Conservation (phyloP, 1,140 invertebrate genomes). For the Dufourea novaeangliae region DNA sequence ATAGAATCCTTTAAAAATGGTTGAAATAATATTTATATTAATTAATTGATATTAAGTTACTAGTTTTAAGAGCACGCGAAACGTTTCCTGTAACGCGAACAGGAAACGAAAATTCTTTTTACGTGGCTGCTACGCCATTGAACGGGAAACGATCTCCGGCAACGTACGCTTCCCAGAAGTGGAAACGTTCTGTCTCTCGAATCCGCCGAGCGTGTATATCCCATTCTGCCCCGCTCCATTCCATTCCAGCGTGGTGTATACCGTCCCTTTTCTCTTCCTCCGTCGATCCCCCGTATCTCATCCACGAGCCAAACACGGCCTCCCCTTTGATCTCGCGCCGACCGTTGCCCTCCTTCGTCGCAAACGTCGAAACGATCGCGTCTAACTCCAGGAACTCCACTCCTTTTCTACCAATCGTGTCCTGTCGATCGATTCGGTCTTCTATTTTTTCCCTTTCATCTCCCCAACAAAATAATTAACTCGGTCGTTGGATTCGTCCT, state of each 20-base stretch:
- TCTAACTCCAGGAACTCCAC: neutral
- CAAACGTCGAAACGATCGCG: neutral
- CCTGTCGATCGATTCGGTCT: neutral
- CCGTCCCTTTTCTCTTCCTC: constrained; percentile 31
- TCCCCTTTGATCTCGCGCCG: constrained; percentile 49
- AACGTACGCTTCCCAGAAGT: constrained; percentile 58
- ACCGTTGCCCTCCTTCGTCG: constrained; percentile 30
- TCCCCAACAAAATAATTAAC: neutral
- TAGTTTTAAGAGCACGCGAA: neutral
- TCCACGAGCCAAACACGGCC: constrained; percentile 49
- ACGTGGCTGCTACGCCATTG: constrained; percentile 61
- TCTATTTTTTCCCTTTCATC: constrained; percentile 16
- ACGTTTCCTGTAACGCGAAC: neutral
- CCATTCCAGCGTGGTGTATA: constrained; percentile 34
- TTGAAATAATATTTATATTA: too few species aligned
- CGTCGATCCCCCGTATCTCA: constrained; percentile 23
- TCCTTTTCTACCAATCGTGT: neutral
- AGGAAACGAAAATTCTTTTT: constrained; percentile 12
- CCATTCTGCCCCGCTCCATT: constrained; percentile 41
- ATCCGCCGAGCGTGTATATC: constrained; percentile 33
- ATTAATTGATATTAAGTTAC: too few species aligned
- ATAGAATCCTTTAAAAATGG: too few species aligned
- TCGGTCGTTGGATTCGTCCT: neutral
- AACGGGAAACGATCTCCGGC: constrained; percentile 54
- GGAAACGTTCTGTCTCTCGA: constrained; percentile 52